A percentile compares a stretch with the other conserved stretches of the same genome.
Conservation (phyloP, 2,888 invertebrate genomes). For the Sepiola atlantica region DNA sequence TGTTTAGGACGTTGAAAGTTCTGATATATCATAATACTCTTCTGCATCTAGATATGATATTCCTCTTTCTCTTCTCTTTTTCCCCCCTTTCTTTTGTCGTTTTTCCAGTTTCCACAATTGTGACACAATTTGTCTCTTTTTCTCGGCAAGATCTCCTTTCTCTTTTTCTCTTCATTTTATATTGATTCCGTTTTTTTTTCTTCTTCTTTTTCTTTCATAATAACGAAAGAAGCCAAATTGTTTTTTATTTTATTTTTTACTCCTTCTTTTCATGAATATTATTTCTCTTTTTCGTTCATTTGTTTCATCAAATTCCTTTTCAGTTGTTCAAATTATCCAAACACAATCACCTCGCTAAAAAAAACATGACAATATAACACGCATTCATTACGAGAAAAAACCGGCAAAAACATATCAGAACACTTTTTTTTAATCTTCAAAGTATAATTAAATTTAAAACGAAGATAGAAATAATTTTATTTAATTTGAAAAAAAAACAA, state of each 20-base stretch:
- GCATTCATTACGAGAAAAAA: neutral
- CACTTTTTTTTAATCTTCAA: neutral
- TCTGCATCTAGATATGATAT: neutral
- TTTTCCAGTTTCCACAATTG: neutral
- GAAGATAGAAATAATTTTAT: neutral
- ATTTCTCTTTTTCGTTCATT: neutral
- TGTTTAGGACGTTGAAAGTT: neutral
- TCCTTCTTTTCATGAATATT: neutral
- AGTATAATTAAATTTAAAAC: neutral
- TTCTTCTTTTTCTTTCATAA: too few species aligned
- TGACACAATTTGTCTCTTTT: neutral
- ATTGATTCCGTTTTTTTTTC: neutral
- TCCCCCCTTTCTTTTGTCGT: neutral
- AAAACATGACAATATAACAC: neutral
- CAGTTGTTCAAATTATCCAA: neutral
- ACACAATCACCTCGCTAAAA: constrained; percentile 18
- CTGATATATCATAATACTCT: neutral
- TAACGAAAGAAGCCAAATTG: neutral
- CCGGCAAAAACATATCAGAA: neutral
- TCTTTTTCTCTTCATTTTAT: neutral
- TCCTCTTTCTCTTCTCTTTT: neutral
- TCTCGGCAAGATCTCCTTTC: neutral
- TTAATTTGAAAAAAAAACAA: neutral
- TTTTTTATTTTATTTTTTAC: neutral
- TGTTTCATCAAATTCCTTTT: constrained; percentile 32